Base-by-base conservation (phyloP, 2,797 vertebrate species). In the Trichosurus vulpecula region DNA sequence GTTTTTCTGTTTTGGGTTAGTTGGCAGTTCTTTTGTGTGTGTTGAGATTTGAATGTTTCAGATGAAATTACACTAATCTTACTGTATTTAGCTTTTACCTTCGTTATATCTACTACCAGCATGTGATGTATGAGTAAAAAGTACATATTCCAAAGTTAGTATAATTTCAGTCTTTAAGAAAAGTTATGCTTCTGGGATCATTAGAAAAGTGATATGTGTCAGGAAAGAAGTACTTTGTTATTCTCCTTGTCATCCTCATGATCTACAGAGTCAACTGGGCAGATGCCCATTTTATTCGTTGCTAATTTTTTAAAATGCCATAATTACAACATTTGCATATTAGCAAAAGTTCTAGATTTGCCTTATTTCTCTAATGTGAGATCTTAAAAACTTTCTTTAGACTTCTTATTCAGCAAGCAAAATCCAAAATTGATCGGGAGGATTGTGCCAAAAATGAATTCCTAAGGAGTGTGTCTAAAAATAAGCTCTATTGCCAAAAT, bases 1-100 rank as follows among this genome's bases (percentile, higher is more conserved):
- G 94, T 94, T 97, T 94, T 61, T 91, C 97, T 96, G 92, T 92
- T 92, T 97, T 55, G 66, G 94, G 53, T 81, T 91, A 53, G 55
- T 91, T 93, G 96, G 10, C 25, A 87, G 22, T 51, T 22, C 2
- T 47, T 27, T 29, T 41, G 55, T 55, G 52, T 89, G 91, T n/a
- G 55, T 90, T 95, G 90, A 93, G 41, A 90, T 52, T 93, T 94
- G 81, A 51, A 41, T 89, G 92, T 74, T 87, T 96, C 12, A 52
- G 53, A 91, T 95, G 87, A 55, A 81, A 81, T 54, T 94, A 93
- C 92, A 52, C 90, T 95, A 90, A 92, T 92, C 94, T 96, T 92
- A n/a, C 29, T 55, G 12, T 29, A 51, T 96, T 35, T 89, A 66
- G 9, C 5, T 54, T 95, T 89, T 74, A n/a, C 19, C 52, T 92